Evolutionary conservation across 2,888 invertebrate species (phyloP).

Genomic region (Melitaea athalia): DNA sequence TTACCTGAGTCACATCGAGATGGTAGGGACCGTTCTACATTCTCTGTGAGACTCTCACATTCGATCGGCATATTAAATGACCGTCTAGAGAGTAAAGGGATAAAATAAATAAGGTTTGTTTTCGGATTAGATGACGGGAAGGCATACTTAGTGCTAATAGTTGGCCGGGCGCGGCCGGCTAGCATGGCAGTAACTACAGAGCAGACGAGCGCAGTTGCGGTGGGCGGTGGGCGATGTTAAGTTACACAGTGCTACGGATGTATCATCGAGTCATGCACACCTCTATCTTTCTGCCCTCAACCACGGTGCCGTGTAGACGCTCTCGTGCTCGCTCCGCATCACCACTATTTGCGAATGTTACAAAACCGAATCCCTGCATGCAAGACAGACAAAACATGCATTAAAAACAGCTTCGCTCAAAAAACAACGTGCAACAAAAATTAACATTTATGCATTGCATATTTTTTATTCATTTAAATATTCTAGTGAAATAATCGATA

Average conservation of each 20-base stretch:
- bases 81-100: conserved; percentile 86
- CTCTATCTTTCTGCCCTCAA: conserved; percentile 99
- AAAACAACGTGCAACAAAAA: conserved; percentile 90
- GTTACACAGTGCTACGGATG: conserved; percentile 84
- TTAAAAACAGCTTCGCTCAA: conserved; percentile 91
- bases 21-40: conserved; percentile 82
- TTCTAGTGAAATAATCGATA: conserved; percentile 77
- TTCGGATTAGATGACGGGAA: conserved; percentile 73
- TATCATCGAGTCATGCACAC: conserved; percentile 95
- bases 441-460: conserved; percentile 85
- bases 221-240: conserved; percentile 84
- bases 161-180: conserved; percentile 57
- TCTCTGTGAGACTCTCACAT: conserved; percentile 82
- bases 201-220: conserved; percentile 81
- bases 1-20: conserved; percentile 78
- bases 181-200: conserved; percentile 82
- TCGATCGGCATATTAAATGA: conserved; percentile 84
- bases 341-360: conserved; percentile 99
- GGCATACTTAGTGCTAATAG: conserved; percentile 75
- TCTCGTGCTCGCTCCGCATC: conserved; percentile 99
- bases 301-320: conserved; percentile 99
- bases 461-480: conserved; percentile 72
- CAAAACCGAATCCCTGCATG: conserved; percentile 99
- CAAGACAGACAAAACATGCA: conserved; percentile 98
- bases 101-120: conserved; percentile 83